phyloP scores from a whole-genome alignment of 2,113 vertebrate species.

The Lucifuga dentata region DNA sequence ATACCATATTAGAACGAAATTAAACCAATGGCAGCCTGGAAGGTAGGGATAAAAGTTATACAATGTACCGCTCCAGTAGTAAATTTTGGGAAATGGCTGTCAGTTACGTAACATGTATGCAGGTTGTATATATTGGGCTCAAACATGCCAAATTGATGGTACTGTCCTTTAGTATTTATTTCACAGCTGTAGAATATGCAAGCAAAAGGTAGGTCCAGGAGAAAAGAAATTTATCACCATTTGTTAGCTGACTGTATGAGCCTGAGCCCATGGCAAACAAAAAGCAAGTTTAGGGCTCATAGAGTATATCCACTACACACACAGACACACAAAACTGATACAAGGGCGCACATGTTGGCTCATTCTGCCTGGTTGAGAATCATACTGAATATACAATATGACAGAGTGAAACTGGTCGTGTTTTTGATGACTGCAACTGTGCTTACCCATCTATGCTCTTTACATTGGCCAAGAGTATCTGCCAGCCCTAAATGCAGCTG shows the following conservation, averaged over 20 bases:
- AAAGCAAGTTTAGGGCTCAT: slow-evolving; percentile 64
- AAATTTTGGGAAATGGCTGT: too few relatives aligned
- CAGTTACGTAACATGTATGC: too few relatives aligned
- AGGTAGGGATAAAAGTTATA: too few relatives aligned
- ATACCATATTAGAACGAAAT: too few relatives aligned
- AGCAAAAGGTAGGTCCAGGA: too few relatives aligned
- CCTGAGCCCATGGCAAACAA: slow-evolving; percentile 57
- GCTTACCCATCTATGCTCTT: slow-evolving; percentile 59
- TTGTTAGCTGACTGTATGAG: slow-evolving; percentile 66
- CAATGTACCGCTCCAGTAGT: too few relatives aligned
- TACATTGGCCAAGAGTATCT: slow-evolving; percentile 34
- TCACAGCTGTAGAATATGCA: too few relatives aligned
- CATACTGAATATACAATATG: slow-evolving; percentile 54
- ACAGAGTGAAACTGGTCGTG: slow-evolving; percentile 41
- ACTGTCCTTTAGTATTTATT: too few relatives aligned
- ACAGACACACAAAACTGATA: slow-evolving; percentile 16
- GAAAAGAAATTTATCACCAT: slow-evolving; percentile 67
- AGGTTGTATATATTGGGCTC: too few relatives aligned
- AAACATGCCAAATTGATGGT: too few relatives aligned
- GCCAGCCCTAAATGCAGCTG: not conserved
- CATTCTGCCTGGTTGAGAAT: slow-evolving; percentile 55
- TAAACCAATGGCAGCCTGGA: too few relatives aligned
- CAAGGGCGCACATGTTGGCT: slow-evolving; percentile 55
- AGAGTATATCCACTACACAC: slow-evolving; percentile 9
- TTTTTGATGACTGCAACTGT: slow-evolving; percentile 51